A percentile compares a stretch with the other conserved stretches of the same genome.
Evolutionary conservation across 1,140 invertebrate genomes (phyloP).

Genomic region (Vanessa tameamea): DNA sequence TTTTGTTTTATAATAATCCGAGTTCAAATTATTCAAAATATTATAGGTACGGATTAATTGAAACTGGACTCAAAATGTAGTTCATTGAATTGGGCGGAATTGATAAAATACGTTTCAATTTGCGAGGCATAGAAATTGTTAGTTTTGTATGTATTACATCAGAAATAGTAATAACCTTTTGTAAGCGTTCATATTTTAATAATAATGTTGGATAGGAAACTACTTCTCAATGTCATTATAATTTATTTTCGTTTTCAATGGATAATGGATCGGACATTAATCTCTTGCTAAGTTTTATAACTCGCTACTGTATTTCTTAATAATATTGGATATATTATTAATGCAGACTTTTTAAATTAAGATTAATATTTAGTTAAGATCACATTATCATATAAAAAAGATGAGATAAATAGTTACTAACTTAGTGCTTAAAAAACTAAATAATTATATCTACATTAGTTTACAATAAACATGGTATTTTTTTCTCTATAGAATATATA

Average conservation of each 20-base stretch:
- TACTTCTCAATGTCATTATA: too few relatives aligned
- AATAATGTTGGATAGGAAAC: too few relatives aligned
- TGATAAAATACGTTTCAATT: not conserved
- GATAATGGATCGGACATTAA: too few relatives aligned
- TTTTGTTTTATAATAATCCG: too few relatives aligned
- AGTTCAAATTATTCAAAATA: too few relatives aligned
- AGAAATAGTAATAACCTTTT: too few relatives aligned
- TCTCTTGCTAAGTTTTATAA: too few relatives aligned
- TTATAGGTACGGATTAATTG: not conserved
- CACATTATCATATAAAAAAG: not conserved
- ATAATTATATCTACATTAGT: conserved; percentile 7
- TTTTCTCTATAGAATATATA: not conserved
- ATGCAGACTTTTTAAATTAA: not conserved
- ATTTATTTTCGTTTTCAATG: too few relatives aligned
- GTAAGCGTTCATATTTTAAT: too few relatives aligned
- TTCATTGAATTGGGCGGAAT: conserved; percentile 8
- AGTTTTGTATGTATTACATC: too few relatives aligned
- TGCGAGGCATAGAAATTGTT: conserved; percentile 12
- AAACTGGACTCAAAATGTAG: not conserved
- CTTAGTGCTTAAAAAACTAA: conserved; percentile 1
- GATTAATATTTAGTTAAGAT: not conserved
- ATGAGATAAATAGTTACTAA: not conserved
- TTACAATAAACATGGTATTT: conserved; percentile 3
- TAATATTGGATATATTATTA: too few relatives aligned
- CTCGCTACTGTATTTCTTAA: too few relatives aligned